phyloP scores from a whole-genome alignment of 92 coral and sea anemone species.

The Phenganax stokvisi region DNA sequence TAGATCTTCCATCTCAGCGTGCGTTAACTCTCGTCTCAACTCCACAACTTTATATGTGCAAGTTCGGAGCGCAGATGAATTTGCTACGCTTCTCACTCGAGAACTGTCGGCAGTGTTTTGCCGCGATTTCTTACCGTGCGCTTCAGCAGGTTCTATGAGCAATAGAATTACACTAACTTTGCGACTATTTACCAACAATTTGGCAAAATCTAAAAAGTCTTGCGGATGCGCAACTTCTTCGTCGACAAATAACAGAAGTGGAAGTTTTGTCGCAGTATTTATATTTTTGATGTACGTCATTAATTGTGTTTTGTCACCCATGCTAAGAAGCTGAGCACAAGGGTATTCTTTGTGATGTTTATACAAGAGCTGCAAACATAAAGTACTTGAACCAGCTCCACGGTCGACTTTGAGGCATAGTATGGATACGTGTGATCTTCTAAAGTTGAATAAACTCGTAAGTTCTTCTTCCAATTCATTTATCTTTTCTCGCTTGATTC shows the following conservation, averaged over 20 bases:
- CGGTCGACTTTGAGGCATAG: slow-evolving; percentile 32
- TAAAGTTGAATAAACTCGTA: slow-evolving; percentile 7
- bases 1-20: slow-evolving; percentile 45
- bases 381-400: slow-evolving; percentile 38
- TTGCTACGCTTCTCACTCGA: slow-evolving; percentile 20
- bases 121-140: slow-evolving; percentile 13
- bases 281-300: slow-evolving; percentile 16
- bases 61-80: slow-evolving; percentile 39
- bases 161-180: background rate
- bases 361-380: slow-evolving; percentile 28
- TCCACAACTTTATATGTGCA: slow-evolving; percentile 51
- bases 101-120: slow-evolving; percentile 29
- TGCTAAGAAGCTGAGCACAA: slow-evolving; percentile 22
- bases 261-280: slow-evolving; percentile 16
- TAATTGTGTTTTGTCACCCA: background rate
- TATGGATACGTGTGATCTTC: slow-evolving; percentile 23
- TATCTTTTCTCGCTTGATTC: slow-evolving; percentile 11
- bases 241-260: slow-evolving; percentile 30
- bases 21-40: slow-evolving; percentile 55
- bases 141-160: slow-evolving; percentile 17
- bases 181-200: background rate
- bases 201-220: slow-evolving; percentile 29
- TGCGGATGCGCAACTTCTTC: slow-evolving; percentile 21
- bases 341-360: slow-evolving; percentile 12
- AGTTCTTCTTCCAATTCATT: slow-evolving; percentile 17